These are phyloP conservation scores for Aptenodytes patagonicus DNA, from an alignment of 2,113 vertebrate species.

Conservation along the genomic window DNA sequence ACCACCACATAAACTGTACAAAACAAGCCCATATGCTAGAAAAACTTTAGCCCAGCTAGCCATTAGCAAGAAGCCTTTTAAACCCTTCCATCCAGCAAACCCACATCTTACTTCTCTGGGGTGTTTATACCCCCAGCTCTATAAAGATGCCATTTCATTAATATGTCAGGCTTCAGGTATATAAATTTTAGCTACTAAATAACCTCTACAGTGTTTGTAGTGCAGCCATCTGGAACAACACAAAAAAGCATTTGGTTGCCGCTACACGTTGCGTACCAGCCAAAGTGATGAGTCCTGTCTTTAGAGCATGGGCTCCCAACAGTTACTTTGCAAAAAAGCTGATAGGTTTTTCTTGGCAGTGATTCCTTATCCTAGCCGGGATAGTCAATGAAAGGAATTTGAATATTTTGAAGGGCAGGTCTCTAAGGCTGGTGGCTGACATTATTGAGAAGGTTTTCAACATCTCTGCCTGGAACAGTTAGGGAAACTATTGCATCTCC, in stretches of 20 bases:
- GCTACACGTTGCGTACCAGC: neutral
- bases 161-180: neutral
- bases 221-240: neutral
- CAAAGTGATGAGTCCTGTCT: neutral
- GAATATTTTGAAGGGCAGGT: neutral
- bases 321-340: neutral
- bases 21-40: slow-evolving; percentile 35
- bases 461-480: neutral
- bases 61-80: neutral
- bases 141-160: neutral
- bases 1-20: slow-evolving; percentile 54
- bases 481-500: neutral
- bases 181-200: neutral
- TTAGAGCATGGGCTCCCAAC: neutral
- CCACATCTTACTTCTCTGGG: neutral
- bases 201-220: neutral
- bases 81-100: neutral
- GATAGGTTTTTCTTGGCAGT: neutral
- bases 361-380: neutral
- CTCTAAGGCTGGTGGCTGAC: neutral
- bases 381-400: neutral
- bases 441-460: neutral
- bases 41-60: neutral
- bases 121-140: neutral
- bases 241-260: neutral